A percentile compares a stretch with the other conserved stretches of the same genome.
phyloP scores from a whole-genome alignment of 2,113 vertebrate genomes.

The Pomatostomus ruficeps region DNA sequence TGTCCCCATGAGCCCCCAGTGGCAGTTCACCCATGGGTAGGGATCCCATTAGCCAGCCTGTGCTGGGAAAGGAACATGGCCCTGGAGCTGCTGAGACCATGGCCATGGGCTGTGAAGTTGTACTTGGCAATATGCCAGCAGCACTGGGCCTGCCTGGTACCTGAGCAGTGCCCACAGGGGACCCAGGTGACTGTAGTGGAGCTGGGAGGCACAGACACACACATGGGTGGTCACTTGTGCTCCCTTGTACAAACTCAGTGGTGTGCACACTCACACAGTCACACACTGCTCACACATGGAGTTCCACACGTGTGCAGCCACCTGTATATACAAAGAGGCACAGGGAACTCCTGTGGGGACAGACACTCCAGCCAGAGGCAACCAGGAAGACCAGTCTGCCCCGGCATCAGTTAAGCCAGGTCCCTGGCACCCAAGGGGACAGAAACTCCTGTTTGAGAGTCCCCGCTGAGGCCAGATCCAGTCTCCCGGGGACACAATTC shows the following conservation, averaged over 20 bases:
- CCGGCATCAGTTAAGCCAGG: neutral
- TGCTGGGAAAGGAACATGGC: neutral
- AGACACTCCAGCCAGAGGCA: accelerated
- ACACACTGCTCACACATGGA: accelerated
- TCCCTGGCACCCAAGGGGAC: too few species aligned
- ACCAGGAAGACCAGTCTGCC: neutral
- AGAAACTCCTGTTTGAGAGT: neutral
- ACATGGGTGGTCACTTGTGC: neutral
- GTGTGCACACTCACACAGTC: accelerated
- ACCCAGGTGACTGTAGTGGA: neutral
- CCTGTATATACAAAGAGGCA: accelerated
- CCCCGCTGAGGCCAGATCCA: accelerated
- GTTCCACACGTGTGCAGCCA: accelerated
- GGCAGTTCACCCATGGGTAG: neutral
- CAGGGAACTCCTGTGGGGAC: accelerated
- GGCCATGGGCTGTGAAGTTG: neutral
- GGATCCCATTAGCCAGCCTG: accelerated
- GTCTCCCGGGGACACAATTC: neutral
- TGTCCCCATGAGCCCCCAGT: neutral
- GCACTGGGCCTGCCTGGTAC: neutral
- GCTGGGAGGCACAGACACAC: neutral
- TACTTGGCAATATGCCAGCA: accelerated
- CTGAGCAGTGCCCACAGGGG: neutral
- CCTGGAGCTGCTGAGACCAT: neutral
- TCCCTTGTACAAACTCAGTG: accelerated